phyloP scores from a whole-genome alignment of 2,888 invertebrate species.

The Drosophila anomalata region DNA sequence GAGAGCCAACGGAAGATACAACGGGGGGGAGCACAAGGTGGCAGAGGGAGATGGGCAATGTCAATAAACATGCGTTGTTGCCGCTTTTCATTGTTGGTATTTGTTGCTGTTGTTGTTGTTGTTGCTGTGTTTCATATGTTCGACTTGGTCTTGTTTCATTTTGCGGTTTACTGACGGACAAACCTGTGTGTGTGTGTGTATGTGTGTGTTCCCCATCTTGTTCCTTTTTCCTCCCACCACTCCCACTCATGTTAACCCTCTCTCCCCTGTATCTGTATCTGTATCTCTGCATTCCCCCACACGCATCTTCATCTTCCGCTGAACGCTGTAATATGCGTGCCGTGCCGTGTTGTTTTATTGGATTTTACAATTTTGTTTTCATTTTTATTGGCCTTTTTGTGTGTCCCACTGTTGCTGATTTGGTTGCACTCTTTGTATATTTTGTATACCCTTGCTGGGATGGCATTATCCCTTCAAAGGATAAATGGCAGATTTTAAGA shows the following conservation, averaged over 20 bases:
- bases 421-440: constrained; percentile 35
- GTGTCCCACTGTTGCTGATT: constrained; percentile 61
- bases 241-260: constrained; percentile 27
- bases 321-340: constrained; percentile 31
- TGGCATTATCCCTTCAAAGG: not conserved
- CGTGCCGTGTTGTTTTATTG: constrained; percentile 48
- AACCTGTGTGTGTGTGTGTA: constrained; percentile 26
- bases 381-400: constrained; percentile 36
- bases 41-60: constrained; percentile 64
- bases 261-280: not conserved
- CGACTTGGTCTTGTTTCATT: constrained; percentile 68
- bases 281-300: constrained; percentile 7
- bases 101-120: constrained; percentile 32
- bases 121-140: constrained; percentile 57
- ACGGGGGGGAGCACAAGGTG: constrained; percentile 49
- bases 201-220: constrained; percentile 3
- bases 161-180: constrained; percentile 68
- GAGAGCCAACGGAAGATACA: constrained; percentile 8
- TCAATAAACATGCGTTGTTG: constrained; percentile 76
- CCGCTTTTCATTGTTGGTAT: constrained; percentile 64
- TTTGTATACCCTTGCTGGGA: not conserved
- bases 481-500: not conserved
- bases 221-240: constrained; percentile 27
- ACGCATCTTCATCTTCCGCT: constrained; percentile 28
- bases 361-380: constrained; percentile 62